Evolutionary conservation across 2,888 invertebrate genomes (phyloP).

Genomic region (Drosophila koepferae): DNA sequence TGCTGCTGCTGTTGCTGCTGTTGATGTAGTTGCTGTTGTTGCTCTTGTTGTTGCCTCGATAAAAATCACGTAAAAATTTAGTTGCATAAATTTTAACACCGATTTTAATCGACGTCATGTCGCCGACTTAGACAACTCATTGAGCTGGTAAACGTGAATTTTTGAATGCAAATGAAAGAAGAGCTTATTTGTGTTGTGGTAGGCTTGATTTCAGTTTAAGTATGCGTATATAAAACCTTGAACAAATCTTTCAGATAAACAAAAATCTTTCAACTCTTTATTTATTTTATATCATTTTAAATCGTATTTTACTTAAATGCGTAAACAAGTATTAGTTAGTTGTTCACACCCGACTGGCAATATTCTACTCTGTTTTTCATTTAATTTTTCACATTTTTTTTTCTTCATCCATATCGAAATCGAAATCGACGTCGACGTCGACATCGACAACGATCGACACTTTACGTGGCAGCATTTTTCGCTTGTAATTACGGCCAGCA

Average conservation of each 20-base stretch:
- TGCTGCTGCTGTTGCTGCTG: conserved; percentile 27
- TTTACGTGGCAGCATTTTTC: conserved; percentile 53
- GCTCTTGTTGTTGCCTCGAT: conserved; percentile 44
- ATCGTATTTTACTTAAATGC: not conserved
- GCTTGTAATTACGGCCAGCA: conserved; percentile 69
- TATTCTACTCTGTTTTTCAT: not conserved
- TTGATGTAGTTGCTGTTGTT: conserved; percentile 9
- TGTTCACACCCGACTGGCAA: not conserved
- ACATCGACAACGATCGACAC: conserved; percentile 64
- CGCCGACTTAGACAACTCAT: conserved; percentile 70
- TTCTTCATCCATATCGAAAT: conserved; percentile 18
- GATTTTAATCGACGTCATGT: conserved; percentile 76
- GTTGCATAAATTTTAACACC: conserved; percentile 82
- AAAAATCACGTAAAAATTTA: conserved; percentile 75
- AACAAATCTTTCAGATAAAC: not conserved
- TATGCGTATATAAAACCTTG: too few species aligned
- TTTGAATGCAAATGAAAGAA: not conserved
- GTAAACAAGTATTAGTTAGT: not conserved
- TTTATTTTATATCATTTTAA: not conserved
- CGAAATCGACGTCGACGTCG: conserved; percentile 31
- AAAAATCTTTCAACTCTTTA: not conserved
- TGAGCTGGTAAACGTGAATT: conserved; percentile 40
- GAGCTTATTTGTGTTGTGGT: too few species aligned
- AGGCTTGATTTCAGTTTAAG: too few species aligned
- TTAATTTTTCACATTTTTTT: not conserved